Conservation (phyloP, 1,140 invertebrate genomes). For the Hylaeus volcanicus region DNA sequence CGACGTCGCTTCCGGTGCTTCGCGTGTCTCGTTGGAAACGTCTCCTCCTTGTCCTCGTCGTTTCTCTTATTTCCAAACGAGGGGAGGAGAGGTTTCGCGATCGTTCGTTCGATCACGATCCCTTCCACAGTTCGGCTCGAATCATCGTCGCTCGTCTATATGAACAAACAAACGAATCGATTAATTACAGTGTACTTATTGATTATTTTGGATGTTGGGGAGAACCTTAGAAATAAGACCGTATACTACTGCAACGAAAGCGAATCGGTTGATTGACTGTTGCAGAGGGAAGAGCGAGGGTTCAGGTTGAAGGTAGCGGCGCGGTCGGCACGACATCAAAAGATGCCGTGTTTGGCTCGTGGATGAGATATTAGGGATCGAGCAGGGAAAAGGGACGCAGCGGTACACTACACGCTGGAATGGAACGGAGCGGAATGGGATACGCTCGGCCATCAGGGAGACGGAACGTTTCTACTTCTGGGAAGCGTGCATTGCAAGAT, state of each 20-base stretch:
- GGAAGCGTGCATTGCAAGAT: slow-evolving; percentile 48
- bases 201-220: no score
- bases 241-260: no score
- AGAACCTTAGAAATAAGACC: no score
- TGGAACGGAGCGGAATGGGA: slow-evolving; percentile 42
- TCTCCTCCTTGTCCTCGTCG: not conserved
- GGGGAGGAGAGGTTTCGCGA: not conserved
- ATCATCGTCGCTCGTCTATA: not conserved
- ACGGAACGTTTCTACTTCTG: slow-evolving; percentile 59
- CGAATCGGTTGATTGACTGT: not conserved
- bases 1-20: slow-evolving; percentile 43
- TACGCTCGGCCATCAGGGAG: slow-evolving; percentile 32
- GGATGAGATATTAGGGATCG: slow-evolving; percentile 34
- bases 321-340: slow-evolving; percentile 50
- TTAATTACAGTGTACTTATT: not conserved
- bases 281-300: not conserved
- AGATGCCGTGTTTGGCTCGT: slow-evolving; percentile 41
- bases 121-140: not conserved
- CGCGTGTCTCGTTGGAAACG: slow-evolving; percentile 30
- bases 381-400: slow-evolving; percentile 31
- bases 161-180: not conserved
- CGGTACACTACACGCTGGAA: slow-evolving; percentile 19
- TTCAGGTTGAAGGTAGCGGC: not conserved
- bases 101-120: no score
- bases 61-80: slow-evolving; percentile 5